phyloP scores from a whole-genome alignment of 2,113 vertebrate species.

The Fregetta grallaria region DNA sequence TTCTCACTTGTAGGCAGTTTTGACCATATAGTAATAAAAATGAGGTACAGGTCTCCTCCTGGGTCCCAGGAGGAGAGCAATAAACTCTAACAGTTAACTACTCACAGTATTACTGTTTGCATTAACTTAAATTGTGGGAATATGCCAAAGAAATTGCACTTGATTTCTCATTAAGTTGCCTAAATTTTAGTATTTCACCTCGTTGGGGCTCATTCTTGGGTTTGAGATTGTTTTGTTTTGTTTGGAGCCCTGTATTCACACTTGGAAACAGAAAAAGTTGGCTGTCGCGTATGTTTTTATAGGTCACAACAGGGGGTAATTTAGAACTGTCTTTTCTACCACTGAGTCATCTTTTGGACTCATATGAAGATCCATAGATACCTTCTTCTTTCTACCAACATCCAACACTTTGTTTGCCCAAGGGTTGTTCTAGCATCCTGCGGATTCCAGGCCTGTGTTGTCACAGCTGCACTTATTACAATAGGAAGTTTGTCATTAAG shows the following conservation, averaged over 20 bases:
- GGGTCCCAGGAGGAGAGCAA: neutral
- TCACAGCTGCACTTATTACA: neutral
- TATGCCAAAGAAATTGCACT: neutral
- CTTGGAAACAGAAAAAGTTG: neutral
- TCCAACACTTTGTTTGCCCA: neutral
- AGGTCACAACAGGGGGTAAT: neutral
- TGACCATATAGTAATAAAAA: conserved; percentile 9
- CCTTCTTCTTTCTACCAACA: neutral
- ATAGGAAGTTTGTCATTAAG: neutral
- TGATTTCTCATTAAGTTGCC: neutral
- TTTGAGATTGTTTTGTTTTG: neutral
- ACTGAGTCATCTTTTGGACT: neutral
- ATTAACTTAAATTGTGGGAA: neutral
- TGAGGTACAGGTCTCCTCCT: neutral
- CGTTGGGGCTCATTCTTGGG: neutral
- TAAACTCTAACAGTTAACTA: neutral
- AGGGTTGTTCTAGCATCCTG: neutral
- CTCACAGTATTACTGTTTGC: neutral
- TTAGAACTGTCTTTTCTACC: neutral
- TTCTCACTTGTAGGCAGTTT: conserved; percentile 22
- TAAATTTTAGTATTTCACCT: neutral
- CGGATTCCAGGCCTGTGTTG: neutral
- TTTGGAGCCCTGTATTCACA: neutral
- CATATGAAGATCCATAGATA: neutral
- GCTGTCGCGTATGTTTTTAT: neutral